phyloP scores from a whole-genome alignment of 1,140 invertebrate species.

The Zeugodacus cucurbitae region DNA sequence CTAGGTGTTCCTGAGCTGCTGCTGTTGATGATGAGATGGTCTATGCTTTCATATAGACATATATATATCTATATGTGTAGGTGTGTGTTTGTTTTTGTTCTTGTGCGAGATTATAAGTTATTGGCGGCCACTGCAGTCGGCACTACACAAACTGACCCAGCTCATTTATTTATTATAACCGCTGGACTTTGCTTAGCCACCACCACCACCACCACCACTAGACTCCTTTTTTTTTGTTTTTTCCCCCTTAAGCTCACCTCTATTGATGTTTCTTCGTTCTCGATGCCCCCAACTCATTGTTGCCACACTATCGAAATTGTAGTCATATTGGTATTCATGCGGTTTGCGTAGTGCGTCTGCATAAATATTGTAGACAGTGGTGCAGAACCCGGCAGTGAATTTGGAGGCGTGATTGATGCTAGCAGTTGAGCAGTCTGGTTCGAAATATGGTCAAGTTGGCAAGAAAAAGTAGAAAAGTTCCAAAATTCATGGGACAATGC shows the following conservation, averaged over 20 bases:
- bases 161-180: not conserved
- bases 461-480: too few relatives aligned
- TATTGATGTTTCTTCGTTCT: not conserved
- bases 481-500: too few relatives aligned
- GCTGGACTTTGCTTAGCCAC: not conserved
- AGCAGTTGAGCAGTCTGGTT: too few relatives aligned
- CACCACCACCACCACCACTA: too few relatives aligned
- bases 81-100: not conserved
- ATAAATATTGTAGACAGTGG: not conserved
- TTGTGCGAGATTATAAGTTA: not conserved
- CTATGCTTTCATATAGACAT: too few relatives aligned
- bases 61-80: not conserved
- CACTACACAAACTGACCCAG: not conserved
- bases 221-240: not conserved
- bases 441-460: too few relatives aligned
- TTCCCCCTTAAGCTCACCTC: not conserved
- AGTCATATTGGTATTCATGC: not conserved
- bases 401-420: too few relatives aligned
- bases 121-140: not conserved
- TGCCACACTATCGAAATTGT: not conserved
- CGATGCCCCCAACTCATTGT: not conserved
- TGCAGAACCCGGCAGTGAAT: too few relatives aligned
- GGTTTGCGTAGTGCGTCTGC: not conserved
- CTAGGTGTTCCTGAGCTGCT: too few relatives aligned
- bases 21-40: too few relatives aligned